These are phyloP conservation scores for Xiphydria camelus DNA, from an alignment of 2,888 invertebrate genomes.

Conservation along the genomic window DNA sequence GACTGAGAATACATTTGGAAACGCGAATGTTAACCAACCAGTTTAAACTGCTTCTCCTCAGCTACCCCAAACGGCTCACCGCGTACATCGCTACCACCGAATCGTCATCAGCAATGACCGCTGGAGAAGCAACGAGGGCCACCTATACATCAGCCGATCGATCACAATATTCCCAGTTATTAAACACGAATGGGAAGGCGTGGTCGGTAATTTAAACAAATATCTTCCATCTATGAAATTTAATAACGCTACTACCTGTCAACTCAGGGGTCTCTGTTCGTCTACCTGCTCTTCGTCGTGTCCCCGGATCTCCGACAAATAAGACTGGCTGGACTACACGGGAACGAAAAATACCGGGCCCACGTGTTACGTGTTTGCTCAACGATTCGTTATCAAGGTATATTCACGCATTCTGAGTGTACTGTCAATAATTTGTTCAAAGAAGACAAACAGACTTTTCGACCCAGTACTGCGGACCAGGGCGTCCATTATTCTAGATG, in stretches of 20 bases:
- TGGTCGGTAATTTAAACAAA: constrained; percentile 11
- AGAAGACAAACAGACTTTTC: constrained; percentile 27
- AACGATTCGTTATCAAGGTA: constrained; percentile 40
- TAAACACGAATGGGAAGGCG: constrained; percentile 6
- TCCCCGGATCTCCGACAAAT: constrained; percentile 15
- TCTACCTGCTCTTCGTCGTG: no score
- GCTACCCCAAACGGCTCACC: no score
- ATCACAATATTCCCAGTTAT: constrained; percentile 20
- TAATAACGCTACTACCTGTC: constrained; percentile 7
- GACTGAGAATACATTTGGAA: no score
- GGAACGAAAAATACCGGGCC: constrained; percentile 32
- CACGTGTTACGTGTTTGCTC: constrained; percentile 33
- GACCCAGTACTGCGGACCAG: no score
- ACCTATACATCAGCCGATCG: constrained; percentile 13
- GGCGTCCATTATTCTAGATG: no score
- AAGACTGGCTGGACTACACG: constrained; percentile 26
- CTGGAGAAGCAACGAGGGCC: no score
- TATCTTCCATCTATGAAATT: constrained; percentile 11
- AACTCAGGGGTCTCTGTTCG: no score
- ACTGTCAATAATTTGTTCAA: constrained; percentile 37
- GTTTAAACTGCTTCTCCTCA: no score
- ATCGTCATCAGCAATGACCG: no score
- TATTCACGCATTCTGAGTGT: constrained; percentile 28
- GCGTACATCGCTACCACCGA: no score
- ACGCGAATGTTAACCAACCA: no score